Base-by-base conservation (phyloP, 2,797 vertebrate species). In the Psittacula derbiana region DNA sequence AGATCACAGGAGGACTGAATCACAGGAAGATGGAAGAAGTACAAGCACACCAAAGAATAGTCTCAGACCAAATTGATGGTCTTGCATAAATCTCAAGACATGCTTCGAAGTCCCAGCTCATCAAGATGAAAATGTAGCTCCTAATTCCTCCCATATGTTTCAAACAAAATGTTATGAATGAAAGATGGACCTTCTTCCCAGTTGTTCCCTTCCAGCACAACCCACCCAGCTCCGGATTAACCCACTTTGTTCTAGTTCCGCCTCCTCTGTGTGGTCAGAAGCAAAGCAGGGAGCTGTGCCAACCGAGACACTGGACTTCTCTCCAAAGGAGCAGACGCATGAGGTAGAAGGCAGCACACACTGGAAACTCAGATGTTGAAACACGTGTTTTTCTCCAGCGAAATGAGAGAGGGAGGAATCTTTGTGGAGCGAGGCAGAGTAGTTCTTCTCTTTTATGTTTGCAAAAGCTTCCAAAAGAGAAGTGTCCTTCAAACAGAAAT, bases 111-210 rank as follows among this genome's bases (percentile, higher is more conserved):
- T 64, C 75, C 53, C 70, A 92, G 78, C 55, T 92, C 90, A 73
- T 33, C 23, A n/a, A 80, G 67, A 95, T 57, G 85, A 96, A 94
- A 95, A 95, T 33, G 47, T 36, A 90, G 40, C 24, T 88, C 55
- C 64, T 90, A 88, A 96, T 91, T 93, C 76, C 81, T 80, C 33
- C 83, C 86, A 46, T 76, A 62, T 90, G 90, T 43, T 88, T 91
- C 83, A 80, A 62, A 86, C 62, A 79, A 80, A 84, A 84, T 57
- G 36, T 88, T 91, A 70, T 76, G 91, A 93, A 90, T 81, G 76
- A 92, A 95, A 71, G 83, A 94, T 57, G 78, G 31, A 52, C 79
- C 70, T 67, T 81, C 43, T 52, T 88, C 71, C 43, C 60, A 70
- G 76, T 64, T 74, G 49, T 49, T 95, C 70, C 62, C 20, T 84